Base-by-base conservation (phyloP, 2,113 vertebrate genomes). In the Microcebus ravelobensis region DNA sequence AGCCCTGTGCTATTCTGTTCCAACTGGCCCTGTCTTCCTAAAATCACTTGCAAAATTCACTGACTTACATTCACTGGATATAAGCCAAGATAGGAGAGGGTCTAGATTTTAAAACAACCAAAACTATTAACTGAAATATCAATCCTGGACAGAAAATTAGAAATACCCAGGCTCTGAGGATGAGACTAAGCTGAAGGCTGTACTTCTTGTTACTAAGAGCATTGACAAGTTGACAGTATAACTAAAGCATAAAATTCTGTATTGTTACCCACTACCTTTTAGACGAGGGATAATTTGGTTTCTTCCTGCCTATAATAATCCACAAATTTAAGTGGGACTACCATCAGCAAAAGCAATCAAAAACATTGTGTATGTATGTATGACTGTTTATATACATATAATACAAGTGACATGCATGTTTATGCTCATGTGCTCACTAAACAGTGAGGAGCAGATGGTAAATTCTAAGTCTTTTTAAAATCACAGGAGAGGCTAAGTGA, bases 31-130 rank as follows among this genome's bases (percentile, higher is more conserved):
- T 20, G 5, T 81, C 77, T 50, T 83, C n/a, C 74, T 89, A 74
- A 95, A 89, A 95, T 88, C 55, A 48, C 59, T 67, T 48, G 55
- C n/a, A 86, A 84, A 94, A 90, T 45, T 86, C 34, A 39, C 8
- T 25, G 31, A 67, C 36, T 68, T 76, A 14, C 21, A 91, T 80
- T n/a, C 15, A 52, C 70, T 34, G 31, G n/a, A 11, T 9, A 70
- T 27, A 93, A 96, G 79, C 25, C 85, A 91, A 82, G 23, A 63
- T 7, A 81, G 25, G 4, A 77, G 11, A 97, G 5, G 13, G 31
- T 39, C 34, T 42, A 89, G 31, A 87, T 42, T 93, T 80, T 63
- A 36, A 94, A 94, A 86, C 17, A 74, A 90, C 21, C 63, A 63
- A 23, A 81, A 86, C 23, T 31, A 57, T 25, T 48, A 55, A 36